These are phyloP conservation scores for Brenthis hecate DNA, from an alignment of 2,888 invertebrate species.

Conservation along the genomic window DNA sequence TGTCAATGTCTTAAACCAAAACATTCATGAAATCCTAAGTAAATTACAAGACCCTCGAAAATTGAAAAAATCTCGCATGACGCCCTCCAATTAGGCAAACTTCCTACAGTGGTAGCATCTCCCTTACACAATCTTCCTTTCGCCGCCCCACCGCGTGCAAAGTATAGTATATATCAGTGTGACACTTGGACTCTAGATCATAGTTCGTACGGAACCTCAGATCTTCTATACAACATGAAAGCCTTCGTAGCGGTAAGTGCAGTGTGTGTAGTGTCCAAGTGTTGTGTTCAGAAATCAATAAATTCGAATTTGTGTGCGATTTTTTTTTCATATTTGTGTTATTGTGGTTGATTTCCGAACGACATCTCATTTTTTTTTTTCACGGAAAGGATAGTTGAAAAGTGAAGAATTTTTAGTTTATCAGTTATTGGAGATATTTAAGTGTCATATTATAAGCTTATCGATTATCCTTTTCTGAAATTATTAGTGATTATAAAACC, in stretches of 20 bases:
- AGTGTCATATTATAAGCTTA: not conserved
- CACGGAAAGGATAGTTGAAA: slow-evolving; percentile 11
- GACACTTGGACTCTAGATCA: slow-evolving; percentile 63
- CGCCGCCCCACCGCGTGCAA: slow-evolving; percentile 74
- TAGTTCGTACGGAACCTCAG: slow-evolving; percentile 72
- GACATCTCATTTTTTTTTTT: not conserved
- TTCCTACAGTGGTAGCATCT: slow-evolving; percentile 74
- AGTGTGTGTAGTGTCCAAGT: slow-evolving; percentile 52
- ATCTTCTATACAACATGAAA: slow-evolving; percentile 79
- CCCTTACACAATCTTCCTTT: slow-evolving; percentile 80
- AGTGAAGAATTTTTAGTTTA: slow-evolving; percentile 1
- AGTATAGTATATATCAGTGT: slow-evolving; percentile 64
- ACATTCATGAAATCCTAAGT: not conserved
- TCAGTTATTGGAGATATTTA: not conserved
- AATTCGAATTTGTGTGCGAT: not conserved
- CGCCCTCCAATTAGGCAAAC: slow-evolving; percentile 73
- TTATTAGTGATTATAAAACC: not conserved
- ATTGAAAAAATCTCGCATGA: slow-evolving; percentile 54
- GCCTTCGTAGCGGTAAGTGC: slow-evolving; percentile 81
- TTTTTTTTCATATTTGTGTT: not conserved
- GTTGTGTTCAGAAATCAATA: slow-evolving; percentile 64
- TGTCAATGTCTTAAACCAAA: too few relatives aligned
- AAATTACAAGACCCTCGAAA: slow-evolving; percentile 45
- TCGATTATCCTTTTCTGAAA: slow-evolving; percentile 17
- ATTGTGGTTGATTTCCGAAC: not conserved